phyloP scores from a whole-genome alignment of 2,888 invertebrate genomes.

The Ichneumon xanthorius region DNA sequence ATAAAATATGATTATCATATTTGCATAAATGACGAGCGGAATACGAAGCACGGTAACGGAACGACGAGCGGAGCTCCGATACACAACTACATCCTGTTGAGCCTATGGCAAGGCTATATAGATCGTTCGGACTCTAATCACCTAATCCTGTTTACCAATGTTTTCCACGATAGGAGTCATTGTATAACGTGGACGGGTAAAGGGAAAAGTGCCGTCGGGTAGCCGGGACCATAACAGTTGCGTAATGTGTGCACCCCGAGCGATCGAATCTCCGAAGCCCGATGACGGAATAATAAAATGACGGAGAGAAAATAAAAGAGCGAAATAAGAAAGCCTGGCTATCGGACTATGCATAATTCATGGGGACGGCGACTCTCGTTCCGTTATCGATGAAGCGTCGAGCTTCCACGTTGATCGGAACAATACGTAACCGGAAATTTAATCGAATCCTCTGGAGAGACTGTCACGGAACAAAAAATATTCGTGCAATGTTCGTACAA shows the following conservation, averaged over 20 bases:
- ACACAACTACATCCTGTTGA: neutral
- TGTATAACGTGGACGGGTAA: slow-evolving; percentile 53
- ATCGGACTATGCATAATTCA: neutral
- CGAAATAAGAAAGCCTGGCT: slow-evolving; percentile 9
- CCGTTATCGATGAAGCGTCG: slow-evolving; percentile 1
- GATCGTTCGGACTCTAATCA: slow-evolving; percentile 18
- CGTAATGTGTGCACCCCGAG: slow-evolving; percentile 24
- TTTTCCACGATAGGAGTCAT: slow-evolving; percentile 62
- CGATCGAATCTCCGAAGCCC: slow-evolving; percentile 38
- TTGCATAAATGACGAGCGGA: slow-evolving; percentile 8
- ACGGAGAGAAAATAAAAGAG: neutral
- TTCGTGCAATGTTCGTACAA: neutral
- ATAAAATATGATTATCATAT: neutral
- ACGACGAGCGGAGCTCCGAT: slow-evolving; percentile 5
- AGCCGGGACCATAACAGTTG: slow-evolving; percentile 12
- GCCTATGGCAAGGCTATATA: neutral
- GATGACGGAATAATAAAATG: slow-evolving; percentile 19
- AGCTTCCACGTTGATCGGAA: neutral
- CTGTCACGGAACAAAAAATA: neutral
- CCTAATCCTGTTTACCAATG: slow-evolving; percentile 66
- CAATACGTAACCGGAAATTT: neutral
- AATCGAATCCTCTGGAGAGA: neutral
- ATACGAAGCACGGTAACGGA: neutral
- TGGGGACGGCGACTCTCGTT: neutral
- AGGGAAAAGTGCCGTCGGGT: slow-evolving; percentile 7